These are phyloP conservation scores for Nasonia longicornis DNA, from an alignment of 1,140 invertebrate genomes.

Conservation along the genomic window DNA sequence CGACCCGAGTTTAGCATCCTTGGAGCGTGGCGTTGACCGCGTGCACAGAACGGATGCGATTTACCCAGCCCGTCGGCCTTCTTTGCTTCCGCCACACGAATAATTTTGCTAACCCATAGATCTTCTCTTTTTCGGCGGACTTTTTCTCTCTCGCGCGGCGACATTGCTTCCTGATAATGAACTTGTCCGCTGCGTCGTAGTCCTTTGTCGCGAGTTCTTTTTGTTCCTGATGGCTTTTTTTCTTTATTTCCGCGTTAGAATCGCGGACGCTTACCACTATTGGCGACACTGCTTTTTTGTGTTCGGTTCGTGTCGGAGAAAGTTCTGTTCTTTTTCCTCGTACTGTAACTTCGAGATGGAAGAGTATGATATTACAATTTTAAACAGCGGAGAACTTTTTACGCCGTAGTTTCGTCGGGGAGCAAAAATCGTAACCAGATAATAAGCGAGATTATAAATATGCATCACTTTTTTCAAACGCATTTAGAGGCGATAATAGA, in stretches of 20 bases:
- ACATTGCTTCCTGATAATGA: conserved; percentile 8
- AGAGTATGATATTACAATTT: neutral
- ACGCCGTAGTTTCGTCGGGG: neutral
- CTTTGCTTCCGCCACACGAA: neutral
- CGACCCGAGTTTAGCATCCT: neutral
- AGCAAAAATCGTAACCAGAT: neutral
- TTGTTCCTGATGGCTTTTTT: neutral
- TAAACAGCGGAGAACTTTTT: neutral
- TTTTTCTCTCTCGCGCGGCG: neutral
- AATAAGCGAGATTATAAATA: conserved; percentile 1
- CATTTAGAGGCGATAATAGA: neutral
- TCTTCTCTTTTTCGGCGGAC: neutral
- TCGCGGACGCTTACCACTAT: neutral
- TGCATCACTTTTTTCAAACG: neutral
- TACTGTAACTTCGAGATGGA: neutral
- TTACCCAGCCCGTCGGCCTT: neutral
- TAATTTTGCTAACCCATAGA: neutral
- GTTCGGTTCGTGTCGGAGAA: neutral
- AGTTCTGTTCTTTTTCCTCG: neutral
- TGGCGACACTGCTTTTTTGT: neutral
- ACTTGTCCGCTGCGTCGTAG: neutral
- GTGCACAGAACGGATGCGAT: neutral
- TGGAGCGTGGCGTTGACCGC: neutral
- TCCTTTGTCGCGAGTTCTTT: neutral
- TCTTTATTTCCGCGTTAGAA: neutral